phyloP scores from a whole-genome alignment of 2,113 vertebrate species.

The Solenodon paradoxus region DNA sequence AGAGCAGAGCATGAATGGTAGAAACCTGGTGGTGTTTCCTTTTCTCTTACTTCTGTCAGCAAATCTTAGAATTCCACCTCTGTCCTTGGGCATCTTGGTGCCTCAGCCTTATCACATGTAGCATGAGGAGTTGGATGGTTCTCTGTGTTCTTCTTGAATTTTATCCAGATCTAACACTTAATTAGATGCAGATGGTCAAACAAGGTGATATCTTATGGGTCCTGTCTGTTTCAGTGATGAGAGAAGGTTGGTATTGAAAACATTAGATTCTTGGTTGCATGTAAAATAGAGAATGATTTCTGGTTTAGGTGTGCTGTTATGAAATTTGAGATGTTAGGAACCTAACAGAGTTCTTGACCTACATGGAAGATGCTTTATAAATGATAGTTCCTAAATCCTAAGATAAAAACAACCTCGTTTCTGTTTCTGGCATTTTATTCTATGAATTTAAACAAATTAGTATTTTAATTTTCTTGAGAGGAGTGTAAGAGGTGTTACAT shows the following conservation, averaged over 20 bases:
- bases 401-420: not conserved
- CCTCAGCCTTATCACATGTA: not conserved
- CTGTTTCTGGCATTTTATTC: not conserved
- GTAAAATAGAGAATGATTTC: not conserved
- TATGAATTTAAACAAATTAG: slow-evolving; percentile 5
- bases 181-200: not conserved
- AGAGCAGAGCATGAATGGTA: not conserved
- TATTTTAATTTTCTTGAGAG: slow-evolving; percentile 32
- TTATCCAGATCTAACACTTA: not conserved
- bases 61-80: not conserved
- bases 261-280: not conserved
- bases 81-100: not conserved
- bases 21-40: not conserved
- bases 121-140: not conserved
- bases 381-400: not conserved
- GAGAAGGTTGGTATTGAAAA: not conserved
- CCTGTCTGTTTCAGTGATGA: not conserved
- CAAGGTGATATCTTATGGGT: not conserved
- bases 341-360: not conserved
- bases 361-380: not conserved
- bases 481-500: not conserved
- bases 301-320: not conserved
- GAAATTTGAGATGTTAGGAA: not conserved
- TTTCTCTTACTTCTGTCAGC: not conserved
- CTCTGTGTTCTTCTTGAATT: not conserved